A percentile compares a stretch with the other conserved stretches of the same genome.
phyloP scores from a whole-genome alignment of 2,888 invertebrate genomes.

The Sphaerophoria taeniata region DNA sequence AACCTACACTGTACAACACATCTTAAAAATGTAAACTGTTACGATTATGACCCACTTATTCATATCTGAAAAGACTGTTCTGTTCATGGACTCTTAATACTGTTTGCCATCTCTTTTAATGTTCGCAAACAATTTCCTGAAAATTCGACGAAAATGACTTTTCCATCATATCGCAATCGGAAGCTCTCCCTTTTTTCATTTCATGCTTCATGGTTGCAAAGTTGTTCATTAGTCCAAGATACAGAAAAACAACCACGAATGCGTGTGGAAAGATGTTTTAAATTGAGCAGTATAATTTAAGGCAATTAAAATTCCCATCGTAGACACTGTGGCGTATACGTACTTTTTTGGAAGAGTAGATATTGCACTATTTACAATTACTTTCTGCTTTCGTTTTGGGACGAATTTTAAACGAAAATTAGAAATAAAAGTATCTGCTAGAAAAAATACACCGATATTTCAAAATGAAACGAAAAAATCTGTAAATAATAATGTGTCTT shows the following conservation, averaged over 20 bases:
- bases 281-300: not conserved
- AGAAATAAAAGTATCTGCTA: too few species aligned
- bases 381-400: too few species aligned
- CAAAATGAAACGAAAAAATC: too few species aligned
- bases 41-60: conserved; percentile 29
- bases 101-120: not conserved
- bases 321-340: conserved; percentile 28
- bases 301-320: not conserved
- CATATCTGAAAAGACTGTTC: conserved; percentile 10
- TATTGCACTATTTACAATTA: too few species aligned
- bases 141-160: conserved; percentile 27
- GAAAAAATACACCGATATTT: too few species aligned
- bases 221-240: conserved; percentile 22
- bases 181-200: not conserved
- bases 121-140: conserved; percentile 25
- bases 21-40: conserved; percentile 7
- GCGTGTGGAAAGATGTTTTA: not conserved
- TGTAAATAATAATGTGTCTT: too few species aligned
- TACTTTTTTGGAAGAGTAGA: not conserved
- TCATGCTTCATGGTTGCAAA: conserved; percentile 11
- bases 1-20: not conserved
- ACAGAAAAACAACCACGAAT: not conserved
- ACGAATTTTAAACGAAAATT: too few species aligned
- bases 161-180: conserved; percentile 3
- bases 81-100: conserved; percentile 1